These are phyloP conservation scores for Eristalinus sepulchralis DNA, from an alignment of 2,888 invertebrate genomes.

Conservation along the genomic window DNA sequence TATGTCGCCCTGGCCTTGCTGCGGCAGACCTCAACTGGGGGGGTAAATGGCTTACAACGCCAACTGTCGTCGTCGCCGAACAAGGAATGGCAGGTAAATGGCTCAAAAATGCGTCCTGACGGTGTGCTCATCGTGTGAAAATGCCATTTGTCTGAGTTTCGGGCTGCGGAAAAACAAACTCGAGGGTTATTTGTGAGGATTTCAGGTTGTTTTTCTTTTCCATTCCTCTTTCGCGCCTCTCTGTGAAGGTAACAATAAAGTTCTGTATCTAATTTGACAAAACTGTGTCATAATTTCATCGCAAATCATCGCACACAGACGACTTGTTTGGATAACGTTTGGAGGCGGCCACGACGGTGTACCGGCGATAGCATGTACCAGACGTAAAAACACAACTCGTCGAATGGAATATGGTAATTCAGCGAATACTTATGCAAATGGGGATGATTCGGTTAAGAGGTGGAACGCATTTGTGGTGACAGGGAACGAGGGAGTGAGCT, in stretches of 20 bases:
- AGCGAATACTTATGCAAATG: not conserved
- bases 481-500: not conserved
- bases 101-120: not conserved
- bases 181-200: not conserved
- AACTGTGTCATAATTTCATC: slow-evolving; percentile 16
- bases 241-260: not conserved
- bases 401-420: not conserved
- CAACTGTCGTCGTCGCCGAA: not conserved
- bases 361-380: not conserved
- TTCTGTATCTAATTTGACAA: slow-evolving; percentile 19
- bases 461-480: not conserved
- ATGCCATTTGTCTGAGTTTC: not conserved
- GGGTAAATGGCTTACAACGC: slow-evolving; percentile 28
- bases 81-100: not conserved
- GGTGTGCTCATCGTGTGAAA: slow-evolving; percentile 26
- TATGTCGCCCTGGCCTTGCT: slow-evolving; percentile 23
- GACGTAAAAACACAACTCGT: not conserved
- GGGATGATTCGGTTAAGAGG: not conserved
- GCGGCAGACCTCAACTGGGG: slow-evolving; percentile 1
- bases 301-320: not conserved
- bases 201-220: not conserved
- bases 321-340: not conserved
- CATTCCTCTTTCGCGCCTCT: not conserved
- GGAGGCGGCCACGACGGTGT: not conserved
- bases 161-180: slow-evolving; percentile 2